These are phyloP conservation scores for Drosophila seguyi DNA, from an alignment of 1,140 invertebrate genomes.

Conservation along the genomic window DNA sequence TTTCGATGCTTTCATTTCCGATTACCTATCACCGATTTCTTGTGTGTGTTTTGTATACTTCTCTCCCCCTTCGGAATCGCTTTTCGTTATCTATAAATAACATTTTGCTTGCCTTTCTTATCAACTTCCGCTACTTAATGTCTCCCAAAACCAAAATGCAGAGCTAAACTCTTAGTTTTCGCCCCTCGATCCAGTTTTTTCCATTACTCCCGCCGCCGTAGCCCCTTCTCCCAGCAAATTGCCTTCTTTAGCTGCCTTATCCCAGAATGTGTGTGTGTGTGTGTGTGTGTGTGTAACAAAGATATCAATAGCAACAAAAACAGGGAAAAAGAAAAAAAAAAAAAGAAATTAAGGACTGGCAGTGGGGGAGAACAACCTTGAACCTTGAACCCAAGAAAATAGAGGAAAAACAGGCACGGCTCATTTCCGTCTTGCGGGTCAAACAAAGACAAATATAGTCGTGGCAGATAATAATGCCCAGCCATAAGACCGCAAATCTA, in stretches of 20 bases:
- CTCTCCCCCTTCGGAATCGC: not conserved
- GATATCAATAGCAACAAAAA: slow-evolving; percentile 62
- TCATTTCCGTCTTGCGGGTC: slow-evolving; percentile 67
- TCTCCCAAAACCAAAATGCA: slow-evolving; percentile 19
- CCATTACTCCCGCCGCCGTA: not conserved
- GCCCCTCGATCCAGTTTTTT: slow-evolving; percentile 2
- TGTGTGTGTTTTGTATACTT: slow-evolving; percentile 13
- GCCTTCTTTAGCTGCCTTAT: slow-evolving; percentile 41
- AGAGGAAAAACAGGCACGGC: slow-evolving; percentile 41
- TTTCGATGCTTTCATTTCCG: slow-evolving; percentile 12
- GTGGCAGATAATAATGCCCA: slow-evolving; percentile 19
- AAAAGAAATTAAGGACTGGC: slow-evolving; percentile 21
- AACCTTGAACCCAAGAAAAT: slow-evolving; percentile 60
- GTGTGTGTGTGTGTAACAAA: slow-evolving; percentile 57
- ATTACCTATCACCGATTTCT: slow-evolving; percentile 27
- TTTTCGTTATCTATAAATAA: slow-evolving; percentile 47
- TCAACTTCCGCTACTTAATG: slow-evolving; percentile 54
- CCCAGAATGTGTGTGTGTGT: slow-evolving; percentile 30
- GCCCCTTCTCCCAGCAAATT: slow-evolving; percentile 28
- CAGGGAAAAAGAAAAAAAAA: slow-evolving; percentile 10
- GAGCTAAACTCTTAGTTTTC: slow-evolving; percentile 36
- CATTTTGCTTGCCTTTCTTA: slow-evolving; percentile 51
- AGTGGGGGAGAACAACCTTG: slow-evolving; percentile 30
- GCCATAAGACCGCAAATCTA: slow-evolving; percentile 33
- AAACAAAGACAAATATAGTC: slow-evolving; percentile 49